These are phyloP conservation scores for Orius insidiosus DNA, from an alignment of 1,140 invertebrate species.

Conservation along the genomic window DNA sequence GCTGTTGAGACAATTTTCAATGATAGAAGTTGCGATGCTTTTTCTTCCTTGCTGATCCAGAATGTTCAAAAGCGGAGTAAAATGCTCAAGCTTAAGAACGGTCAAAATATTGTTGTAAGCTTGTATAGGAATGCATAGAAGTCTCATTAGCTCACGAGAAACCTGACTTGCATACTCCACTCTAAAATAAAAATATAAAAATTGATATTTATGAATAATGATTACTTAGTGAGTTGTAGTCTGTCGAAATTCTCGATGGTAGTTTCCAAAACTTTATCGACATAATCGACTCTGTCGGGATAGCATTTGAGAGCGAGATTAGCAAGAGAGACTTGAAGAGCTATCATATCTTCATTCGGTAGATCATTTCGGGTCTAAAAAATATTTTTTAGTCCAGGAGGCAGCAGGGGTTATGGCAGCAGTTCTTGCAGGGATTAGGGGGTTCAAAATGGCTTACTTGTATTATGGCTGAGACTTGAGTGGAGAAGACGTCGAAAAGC, in stretches of 20 bases:
- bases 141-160: slow-evolving; percentile 77
- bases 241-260: slow-evolving; percentile 73
- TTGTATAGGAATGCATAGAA: slow-evolving; percentile 88
- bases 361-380: slow-evolving; percentile 72
- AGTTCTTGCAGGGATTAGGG: no score
- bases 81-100: slow-evolving; percentile 68
- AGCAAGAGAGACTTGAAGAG: slow-evolving; percentile 85
- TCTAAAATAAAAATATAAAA: slow-evolving; percentile 25
- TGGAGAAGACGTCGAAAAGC: slow-evolving; percentile 96
- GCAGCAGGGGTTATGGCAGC: no score
- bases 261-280: slow-evolving; percentile 85
- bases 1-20: slow-evolving; percentile 75
- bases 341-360: slow-evolving; percentile 89
- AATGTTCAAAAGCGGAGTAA: slow-evolving; percentile 65
- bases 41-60: slow-evolving; percentile 83
- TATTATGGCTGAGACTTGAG: slow-evolving; percentile 89
- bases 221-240: slow-evolving; percentile 54
- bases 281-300: slow-evolving; percentile 82
- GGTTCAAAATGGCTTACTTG: no score
- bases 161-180: slow-evolving; percentile 66
- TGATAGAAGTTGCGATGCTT: slow-evolving; percentile 69
- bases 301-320: slow-evolving; percentile 95
- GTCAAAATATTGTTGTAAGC: slow-evolving; percentile 86
- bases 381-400: no score
- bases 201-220: slow-evolving; percentile 18